Base-by-base conservation (phyloP, 2,888 invertebrate genomes). In the Steromphala cineraria region DNA sequence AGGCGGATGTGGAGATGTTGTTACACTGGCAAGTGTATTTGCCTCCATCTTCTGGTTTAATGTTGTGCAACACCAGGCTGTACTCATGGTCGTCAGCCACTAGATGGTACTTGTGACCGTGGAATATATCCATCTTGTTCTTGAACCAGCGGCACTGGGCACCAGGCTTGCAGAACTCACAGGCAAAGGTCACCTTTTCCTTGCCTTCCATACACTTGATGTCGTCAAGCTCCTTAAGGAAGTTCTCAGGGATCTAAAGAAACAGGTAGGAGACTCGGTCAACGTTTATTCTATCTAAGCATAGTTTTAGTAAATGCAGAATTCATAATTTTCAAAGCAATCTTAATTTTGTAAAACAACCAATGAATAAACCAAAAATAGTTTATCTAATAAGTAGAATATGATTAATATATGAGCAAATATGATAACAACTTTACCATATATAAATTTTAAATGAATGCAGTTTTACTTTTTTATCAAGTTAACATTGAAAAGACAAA, bases 171-270 rank as follows among this genome's bases (percentile, higher is more conserved):
- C 98, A 97, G 95, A 99, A 99, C 93, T 97, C 96, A 84, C 97
- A 97, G 94, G 98, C 97, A 92, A 99, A 98, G 56, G 95, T 95
- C 87, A 98, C 97, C 94, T 97, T 97, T 94, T 98, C 98, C 94
- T 99, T 98, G 94, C 98, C 98, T 97, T 95, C 99, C 97, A 94
- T 98, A 97, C 88, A 97, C 97, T 96, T 96, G 94, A 97, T 96
- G 95, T 99, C 99, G 91, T 98, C 96, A 92, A 99, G 95, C 84
- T 98, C 98, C 94, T 97, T 97, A 94, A 98, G 95, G 96, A 98
- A 99, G 84, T 90, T 87, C 77, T 92, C 93, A 67, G 90, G 90
- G 75, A 87, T 89, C 92, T 92, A 13, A 24, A 7, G 10, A 53
- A 62, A 62, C 5, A 56, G 56, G 62, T 24, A n/a, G n/a, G 13